A percentile compares a stretch with the other conserved stretches of the same genome.
phyloP scores from a whole-genome alignment of 2,113 vertebrate genomes.

The Platanista minor region DNA sequence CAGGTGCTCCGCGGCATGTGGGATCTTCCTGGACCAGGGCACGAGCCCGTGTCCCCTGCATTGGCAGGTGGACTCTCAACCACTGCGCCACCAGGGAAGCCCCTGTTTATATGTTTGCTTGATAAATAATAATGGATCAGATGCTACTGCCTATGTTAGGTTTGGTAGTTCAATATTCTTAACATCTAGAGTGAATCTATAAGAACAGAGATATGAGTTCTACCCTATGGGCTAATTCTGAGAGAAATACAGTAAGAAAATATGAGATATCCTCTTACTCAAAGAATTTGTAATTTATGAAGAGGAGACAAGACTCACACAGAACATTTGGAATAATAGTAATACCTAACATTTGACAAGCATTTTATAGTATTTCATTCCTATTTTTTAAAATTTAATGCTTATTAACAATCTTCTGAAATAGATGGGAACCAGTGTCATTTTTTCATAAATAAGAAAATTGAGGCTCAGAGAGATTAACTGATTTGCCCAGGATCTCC shows the following conservation, averaged over 20 bases:
- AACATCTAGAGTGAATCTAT: background rate
- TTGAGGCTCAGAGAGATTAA: background rate
- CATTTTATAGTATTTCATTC: conserved; percentile 14
- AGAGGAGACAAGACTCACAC: background rate
- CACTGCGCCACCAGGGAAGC: too few species aligned
- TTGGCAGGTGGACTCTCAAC: too few species aligned
- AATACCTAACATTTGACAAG: background rate
- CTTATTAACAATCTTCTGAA: background rate
- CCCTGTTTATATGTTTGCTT: background rate
- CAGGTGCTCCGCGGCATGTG: too few species aligned
- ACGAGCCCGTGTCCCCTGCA: too few species aligned
- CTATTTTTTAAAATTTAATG: background rate
- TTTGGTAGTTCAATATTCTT: conserved; percentile 5
- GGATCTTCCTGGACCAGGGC: too few species aligned
- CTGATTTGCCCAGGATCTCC: background rate
- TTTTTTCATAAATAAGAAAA: conserved; percentile 5
- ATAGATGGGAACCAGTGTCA: background rate
- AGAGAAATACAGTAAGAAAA: background rate
- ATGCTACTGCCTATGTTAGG: background rate
- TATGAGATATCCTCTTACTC: background rate
- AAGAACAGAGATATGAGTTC: background rate
- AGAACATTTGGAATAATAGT: background rate
- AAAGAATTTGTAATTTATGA: conserved; percentile 12
- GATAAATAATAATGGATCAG: background rate
- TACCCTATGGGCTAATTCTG: background rate